Base-by-base conservation (phyloP, 1,140 invertebrate species). In the Drosophila funebris region DNA sequence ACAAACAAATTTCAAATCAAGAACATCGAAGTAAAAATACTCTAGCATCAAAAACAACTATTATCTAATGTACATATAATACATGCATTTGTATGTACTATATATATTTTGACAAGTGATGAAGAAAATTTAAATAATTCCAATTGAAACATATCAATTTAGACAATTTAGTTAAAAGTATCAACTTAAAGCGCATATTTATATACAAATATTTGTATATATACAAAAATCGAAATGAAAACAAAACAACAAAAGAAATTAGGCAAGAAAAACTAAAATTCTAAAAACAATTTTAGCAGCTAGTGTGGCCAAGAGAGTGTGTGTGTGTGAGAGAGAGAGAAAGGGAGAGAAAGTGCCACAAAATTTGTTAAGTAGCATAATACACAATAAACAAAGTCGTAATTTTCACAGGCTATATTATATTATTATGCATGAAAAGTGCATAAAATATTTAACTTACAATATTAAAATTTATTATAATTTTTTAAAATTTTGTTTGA, bases 181-280 rank as follows among this genome's bases (percentile, higher is more conserved):
- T n/a, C n/a, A n/a, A 13, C 36, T 11, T 14, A 13, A 39, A 39
- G 36, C 6, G 9, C n/a, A 4, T 24, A 22, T 54, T 20, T 37
- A 44, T 2, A 20, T 22, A 33, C 13, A 18, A 4, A 31, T 22
- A 18, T 20, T 29, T 11, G 5, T 33, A 11, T 48, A 5, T 22
- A 3, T 48, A 18, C 13, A 29, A 16, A 53, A 53, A 62, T 4
- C n/a, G 13, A 4, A 57, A 56, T 36, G 33, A 43, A 62, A 46
- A 27, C 37, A 54, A 13, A 22, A 62, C 29, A 63, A 63, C 29
- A 63, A 53, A 53, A 53, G 39, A 70, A 70, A 69, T 44, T 53
- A 44, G 36, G 56, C 24, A 76, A 73, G 74, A 62, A 80, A 62
- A 80, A 80, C 73, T 62, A 54, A 80, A 80, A 76, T 72, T 72